Base-by-base conservation (phyloP, 2,113 vertebrate species). In the Accipiter virgatus region DNA sequence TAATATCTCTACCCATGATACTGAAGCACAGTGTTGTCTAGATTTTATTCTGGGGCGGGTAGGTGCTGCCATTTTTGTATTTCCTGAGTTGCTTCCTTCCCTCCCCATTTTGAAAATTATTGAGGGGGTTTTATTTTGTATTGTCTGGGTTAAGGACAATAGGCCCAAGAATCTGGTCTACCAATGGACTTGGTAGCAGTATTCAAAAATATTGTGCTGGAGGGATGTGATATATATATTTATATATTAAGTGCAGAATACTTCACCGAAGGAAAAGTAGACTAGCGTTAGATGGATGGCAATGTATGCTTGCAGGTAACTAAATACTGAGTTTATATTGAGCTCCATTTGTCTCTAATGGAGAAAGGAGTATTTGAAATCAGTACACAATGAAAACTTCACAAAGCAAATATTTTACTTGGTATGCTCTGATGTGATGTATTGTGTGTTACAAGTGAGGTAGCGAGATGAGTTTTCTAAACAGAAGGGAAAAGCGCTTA, bases 21-120 rank as follows among this genome's bases (percentile, higher is more conserved):
- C 16, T 67, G 66, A 81, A 67, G 80, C 15, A 42, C 16, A 21
- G 2, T 0, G 0, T 53, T 9, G 8, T 27, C 16, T 34, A 55
- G 52, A 43, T 73, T 83, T 86, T 86, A 16, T 73, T 87, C 50
- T 66, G 59, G 11, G 11, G 11, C 74, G 42, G 7, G 27, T 48
- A 16, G 32, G 15, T 58, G 81, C 68, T 74, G 42, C 17, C 4
- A 11, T 87, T 87, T 78, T 45, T 86, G 20, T 74, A 25, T 38
- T 73, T 83, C 10, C 56, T 12, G 26, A 31, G 23, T 55, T 86
- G 31, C 12, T 61, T 74, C 11, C 12, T 74, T 31, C 40, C 13
- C 40, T 79, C 13, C 11, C n/a, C 1, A 5, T 86, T 61, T 65
- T 0, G 1, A 67, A 68, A 70, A 16, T 8, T 50, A 8, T 22